phyloP scores from a whole-genome alignment of 2,113 vertebrate genomes.

The cattle (Bos taurus) region DNA sequence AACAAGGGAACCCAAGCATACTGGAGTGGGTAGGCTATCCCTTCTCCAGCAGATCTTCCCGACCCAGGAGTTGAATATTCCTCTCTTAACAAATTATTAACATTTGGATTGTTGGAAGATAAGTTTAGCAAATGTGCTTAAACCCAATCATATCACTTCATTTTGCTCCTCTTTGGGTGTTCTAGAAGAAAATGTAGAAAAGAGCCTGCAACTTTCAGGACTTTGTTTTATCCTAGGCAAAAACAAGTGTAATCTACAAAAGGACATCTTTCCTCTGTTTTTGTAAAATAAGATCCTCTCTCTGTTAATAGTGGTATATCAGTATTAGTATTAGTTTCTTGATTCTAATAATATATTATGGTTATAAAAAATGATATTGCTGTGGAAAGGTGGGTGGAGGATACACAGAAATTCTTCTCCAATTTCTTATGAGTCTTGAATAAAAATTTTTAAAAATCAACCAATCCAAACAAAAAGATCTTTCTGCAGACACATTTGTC shows the following conservation, averaged over 20 bases:
- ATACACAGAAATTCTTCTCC: neutral
- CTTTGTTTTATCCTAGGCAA: neutral
- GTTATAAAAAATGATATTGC: neutral
- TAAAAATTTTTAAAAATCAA: neutral
- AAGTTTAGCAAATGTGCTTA: neutral
- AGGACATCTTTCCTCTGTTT: neutral
- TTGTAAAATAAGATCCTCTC: neutral
- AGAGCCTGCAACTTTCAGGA: neutral
- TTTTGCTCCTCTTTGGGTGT: neutral
- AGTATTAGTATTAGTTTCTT: neutral
- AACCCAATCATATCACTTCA: neutral
- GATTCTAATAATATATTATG: neutral
- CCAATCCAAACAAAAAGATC: neutral
- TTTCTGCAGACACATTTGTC: neutral
- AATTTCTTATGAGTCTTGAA: neutral
- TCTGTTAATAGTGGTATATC: neutral
- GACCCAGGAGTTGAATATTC: neutral
- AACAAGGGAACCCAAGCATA: neutral
- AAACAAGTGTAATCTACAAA: neutral
- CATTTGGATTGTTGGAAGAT: neutral
- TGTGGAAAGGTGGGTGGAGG: neutral
- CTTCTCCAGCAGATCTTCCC: neutral
- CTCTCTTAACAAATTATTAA: neutral
- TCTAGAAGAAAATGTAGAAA: neutral
- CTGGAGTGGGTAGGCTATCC: neutral